phyloP scores from a whole-genome alignment of 2,113 vertebrate genomes.

The Apodemus speciosus region DNA sequence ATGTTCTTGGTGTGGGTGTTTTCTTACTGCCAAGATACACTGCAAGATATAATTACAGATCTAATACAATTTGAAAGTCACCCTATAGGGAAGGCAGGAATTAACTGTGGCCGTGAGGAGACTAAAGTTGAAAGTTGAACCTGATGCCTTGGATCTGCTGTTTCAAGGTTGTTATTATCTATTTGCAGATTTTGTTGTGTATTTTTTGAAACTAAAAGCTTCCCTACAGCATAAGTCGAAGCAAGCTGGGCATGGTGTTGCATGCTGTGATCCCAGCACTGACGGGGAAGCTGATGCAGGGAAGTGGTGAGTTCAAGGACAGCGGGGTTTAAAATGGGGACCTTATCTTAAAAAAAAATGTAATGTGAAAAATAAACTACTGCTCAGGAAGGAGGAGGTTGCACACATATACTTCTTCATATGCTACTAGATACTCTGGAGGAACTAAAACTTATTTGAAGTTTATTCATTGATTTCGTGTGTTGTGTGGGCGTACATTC shows the following conservation, averaged over 20 bases:
- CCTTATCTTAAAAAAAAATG: background rate
- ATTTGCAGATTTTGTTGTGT: background rate
- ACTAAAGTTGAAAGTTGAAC: background rate
- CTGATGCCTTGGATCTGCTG: background rate
- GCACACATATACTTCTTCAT: background rate
- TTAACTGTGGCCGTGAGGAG: background rate
- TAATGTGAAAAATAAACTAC: background rate
- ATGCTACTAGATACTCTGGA: background rate
- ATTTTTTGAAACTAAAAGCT: background rate
- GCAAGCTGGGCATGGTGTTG: background rate
- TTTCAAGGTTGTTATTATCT: background rate
- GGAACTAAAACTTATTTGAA: background rate
- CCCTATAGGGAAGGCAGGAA: background rate
- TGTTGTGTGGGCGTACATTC: background rate
- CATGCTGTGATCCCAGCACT: background rate
- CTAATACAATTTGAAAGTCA: background rate
- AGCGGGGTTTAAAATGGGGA: background rate
- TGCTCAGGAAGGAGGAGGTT: background rate
- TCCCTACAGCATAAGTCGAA: background rate
- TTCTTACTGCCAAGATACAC: too few relatives aligned
- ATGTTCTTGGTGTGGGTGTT: background rate
- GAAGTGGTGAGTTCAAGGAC: background rate
- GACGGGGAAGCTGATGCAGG: background rate
- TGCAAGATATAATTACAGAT: background rate
- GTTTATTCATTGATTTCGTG: background rate